Evolutionary conservation across 2,113 vertebrate genomes (phyloP).

Genomic region (Rattus rattus): DNA sequence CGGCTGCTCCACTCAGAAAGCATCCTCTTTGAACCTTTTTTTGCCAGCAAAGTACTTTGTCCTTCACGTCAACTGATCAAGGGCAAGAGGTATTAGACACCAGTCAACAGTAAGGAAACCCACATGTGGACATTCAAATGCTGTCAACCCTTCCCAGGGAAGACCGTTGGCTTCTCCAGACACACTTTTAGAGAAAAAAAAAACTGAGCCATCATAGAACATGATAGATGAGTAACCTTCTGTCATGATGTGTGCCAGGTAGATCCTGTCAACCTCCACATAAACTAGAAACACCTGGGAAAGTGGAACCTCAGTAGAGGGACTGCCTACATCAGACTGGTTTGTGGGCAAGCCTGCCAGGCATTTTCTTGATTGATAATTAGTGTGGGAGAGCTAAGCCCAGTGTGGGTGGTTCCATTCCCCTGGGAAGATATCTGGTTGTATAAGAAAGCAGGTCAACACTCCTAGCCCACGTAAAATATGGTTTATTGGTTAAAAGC

Average conservation of each 20-base stretch:
- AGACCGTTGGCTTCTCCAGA: neutral
- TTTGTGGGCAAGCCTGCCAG: neutral
- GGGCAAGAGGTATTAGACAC: neutral
- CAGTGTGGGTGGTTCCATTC: neutral
- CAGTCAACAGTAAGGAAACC: neutral
- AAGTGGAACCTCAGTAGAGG: neutral
- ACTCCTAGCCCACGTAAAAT: neutral
- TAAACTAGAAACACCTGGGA: neutral
- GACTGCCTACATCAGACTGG: neutral
- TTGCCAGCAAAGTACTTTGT: neutral
- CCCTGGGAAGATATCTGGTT: neutral
- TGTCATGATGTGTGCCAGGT: neutral
- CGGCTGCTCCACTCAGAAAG: neutral
- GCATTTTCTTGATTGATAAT: neutral
- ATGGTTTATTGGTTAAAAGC: conserved; percentile 21
- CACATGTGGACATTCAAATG: neutral
- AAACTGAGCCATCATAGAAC: neutral
- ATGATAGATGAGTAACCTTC: too few species aligned
- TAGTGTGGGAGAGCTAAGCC: neutral
- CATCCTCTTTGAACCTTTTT: neutral
- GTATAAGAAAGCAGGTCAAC: neutral
- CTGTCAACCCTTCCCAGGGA: neutral
- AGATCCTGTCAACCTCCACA: neutral
- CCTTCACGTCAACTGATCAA: neutral
- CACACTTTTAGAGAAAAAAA: neutral